These are phyloP conservation scores for Chaetorhynchus papuensis DNA, from an alignment of 2,113 vertebrate genomes.

Conservation along the genomic window DNA sequence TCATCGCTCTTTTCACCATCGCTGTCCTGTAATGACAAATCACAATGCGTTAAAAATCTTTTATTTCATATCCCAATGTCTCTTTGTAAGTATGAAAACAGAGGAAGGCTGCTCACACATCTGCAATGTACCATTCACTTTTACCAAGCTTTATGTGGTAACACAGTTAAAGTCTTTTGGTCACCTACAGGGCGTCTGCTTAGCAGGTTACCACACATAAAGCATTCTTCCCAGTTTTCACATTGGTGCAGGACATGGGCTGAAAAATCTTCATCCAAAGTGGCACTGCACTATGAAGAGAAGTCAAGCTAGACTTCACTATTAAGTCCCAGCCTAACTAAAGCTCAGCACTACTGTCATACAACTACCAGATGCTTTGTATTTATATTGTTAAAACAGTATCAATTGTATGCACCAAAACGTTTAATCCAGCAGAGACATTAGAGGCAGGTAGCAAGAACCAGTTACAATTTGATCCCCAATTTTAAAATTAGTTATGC, in stretches of 20 bases:
- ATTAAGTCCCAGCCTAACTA: background rate
- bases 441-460: background rate
- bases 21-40: constrained; percentile 76
- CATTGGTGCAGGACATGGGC: rapidly evolving
- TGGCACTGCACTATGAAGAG: background rate
- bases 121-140: background rate
- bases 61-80: background rate
- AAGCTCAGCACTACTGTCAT: background rate
- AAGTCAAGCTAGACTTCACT: background rate
- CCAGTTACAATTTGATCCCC: background rate
- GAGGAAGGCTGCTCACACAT: background rate
- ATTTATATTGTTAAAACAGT: background rate
- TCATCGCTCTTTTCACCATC: constrained; percentile 86
- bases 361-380: background rate
- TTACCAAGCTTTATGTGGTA: background rate
- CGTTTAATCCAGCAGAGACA: background rate
- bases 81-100: background rate
- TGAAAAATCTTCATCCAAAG: background rate
- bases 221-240: background rate
- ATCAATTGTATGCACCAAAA: background rate
- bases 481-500: background rate
- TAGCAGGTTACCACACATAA: background rate
- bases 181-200: background rate
- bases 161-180: background rate
- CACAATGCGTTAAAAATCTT: background rate